Conservation (phyloP, 2,888 invertebrate species). For the Eupithecia subfuscata region DNA sequence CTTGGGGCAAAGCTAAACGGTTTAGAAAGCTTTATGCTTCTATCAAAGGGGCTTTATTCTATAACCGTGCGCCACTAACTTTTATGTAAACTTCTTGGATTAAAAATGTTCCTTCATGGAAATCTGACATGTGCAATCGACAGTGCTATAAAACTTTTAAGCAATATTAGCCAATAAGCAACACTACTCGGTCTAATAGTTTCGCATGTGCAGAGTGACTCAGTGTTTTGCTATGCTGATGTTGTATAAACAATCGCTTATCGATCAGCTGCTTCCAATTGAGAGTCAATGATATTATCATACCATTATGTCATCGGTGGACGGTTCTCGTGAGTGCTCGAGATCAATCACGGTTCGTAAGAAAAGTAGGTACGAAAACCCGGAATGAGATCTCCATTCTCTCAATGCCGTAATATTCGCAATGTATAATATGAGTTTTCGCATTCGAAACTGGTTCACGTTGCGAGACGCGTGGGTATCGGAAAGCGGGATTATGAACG, state of each 20-base stretch:
- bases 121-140: not conserved
- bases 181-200: not conserved
- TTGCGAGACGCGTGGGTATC: slow-evolving; percentile 56
- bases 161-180: not conserved
- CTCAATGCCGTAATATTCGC: slow-evolving; percentile 15
- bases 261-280: slow-evolving; percentile 24
- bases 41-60: not conserved
- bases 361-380: not conserved
- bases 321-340: not conserved
- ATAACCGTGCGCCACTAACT: not conserved
- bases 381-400: not conserved
- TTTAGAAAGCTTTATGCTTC: not conserved
- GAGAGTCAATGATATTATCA: slow-evolving; percentile 15
- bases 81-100: not conserved
- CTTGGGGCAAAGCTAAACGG: not conserved
- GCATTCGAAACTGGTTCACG: slow-evolving; percentile 51
- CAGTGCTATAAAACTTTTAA: not conserved
- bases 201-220: slow-evolving; percentile 20
- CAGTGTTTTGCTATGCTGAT: slow-evolving; percentile 31
- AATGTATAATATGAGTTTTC: slow-evolving; percentile 41
- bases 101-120: not conserved
- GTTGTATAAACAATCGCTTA: slow-evolving; percentile 27
- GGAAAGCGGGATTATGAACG: slow-evolving; percentile 60
- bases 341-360: not conserved
- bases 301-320: slow-evolving; percentile 14